Base-by-base conservation (phyloP, 2,113 vertebrate species). In the Petaurus breviceps region DNA sequence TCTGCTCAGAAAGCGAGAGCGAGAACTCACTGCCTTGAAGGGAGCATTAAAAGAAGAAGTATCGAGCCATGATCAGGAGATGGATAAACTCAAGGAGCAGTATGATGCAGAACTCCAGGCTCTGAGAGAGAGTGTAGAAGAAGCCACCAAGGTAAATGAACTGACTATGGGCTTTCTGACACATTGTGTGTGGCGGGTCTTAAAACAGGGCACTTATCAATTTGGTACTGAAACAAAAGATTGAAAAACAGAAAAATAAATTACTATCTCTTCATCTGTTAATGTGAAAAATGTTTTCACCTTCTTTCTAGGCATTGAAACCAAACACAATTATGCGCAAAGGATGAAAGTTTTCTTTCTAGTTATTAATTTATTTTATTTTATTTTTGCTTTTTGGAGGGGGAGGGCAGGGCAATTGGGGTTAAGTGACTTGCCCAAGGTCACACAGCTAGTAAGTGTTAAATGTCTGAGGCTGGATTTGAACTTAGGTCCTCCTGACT, bases 41-140 rank as follows among this genome's bases (percentile, higher is more conserved):
- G 99, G 99, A 90, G 99, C 99, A 28, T 97, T 99, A 94, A 99
- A 99, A 97, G 99, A 99, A 93, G 99, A 99, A 97, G 99, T 99
- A n/a, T 99, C 99, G 9, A 99, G 98, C 96, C 99, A 99, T 0
- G 99, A 99, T 96, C 99, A 98, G 97, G 99, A 99, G 97, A 99
- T 99, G 98, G 99, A 99, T 98, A 99, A 98, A 97, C 99, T 99
- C 93, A 99, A 98, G 98, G 99, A 99, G 57, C 99, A 99, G 84
- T 99, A 99, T 0, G 98, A 99, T n/a, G 98, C 99, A 7, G 99
- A 99, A 97, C 98, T 99, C 92, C 98, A 98, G 55, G 97, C 96
- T 93, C 98, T 99, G 84, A 98, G 99, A 8, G 96, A 98, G 37
- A 99, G 98, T 28, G 97, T 99, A 97, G 99, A 99, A 68, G 99